Base-by-base conservation (phyloP, 2,113 vertebrate genomes). In the Bungarus multicinctus region DNA sequence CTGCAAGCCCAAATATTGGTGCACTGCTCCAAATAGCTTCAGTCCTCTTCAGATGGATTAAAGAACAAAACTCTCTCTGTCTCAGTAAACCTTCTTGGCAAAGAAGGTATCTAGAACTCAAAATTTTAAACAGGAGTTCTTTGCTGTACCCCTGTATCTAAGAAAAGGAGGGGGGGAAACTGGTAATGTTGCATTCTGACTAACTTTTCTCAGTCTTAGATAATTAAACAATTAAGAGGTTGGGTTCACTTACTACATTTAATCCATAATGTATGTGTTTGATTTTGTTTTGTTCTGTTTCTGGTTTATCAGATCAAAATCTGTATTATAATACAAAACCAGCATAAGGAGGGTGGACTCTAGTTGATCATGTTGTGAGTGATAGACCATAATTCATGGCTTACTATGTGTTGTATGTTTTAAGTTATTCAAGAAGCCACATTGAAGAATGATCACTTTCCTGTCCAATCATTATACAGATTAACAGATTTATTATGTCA, bases 1-100 rank as follows among this genome's bases (percentile, higher is more conserved):
- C n/a, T 0, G 52, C 90, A 88, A 93, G 93, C 34, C 47, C 53
- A 47, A 91, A 94, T 95, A 89, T 53, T 64, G 92, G n/a, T 90
- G 93, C 93, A 85, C 54, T 54, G 52, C n/a, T 87, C 89, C 86
- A 43, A 90, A 90, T 9, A 81, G n/a, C 92, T 47, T 43, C 16
- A 16, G 74, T 27, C 34, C 45, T 85, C 20, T 55, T 60, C 54
- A 30, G 74, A 11, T 69, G 89, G 92, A 93, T 90, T 64, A 53
- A 50, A 90, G 92, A 93, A 90, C 89, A 93, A 93, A 45, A 57
- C 23, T 87, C 25, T 45, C 55, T 64, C 55, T 87, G 12, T 93
- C 74, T 64, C 47, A 30, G 0, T 90, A 53, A 16, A 52, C n/a
- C 47, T 64, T 87, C 34, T 53, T 87, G 50, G n/a, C 86, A 55